Evolutionary conservation across 2,888 invertebrate species (phyloP), one percentile per base, ranked within the genome.

Genomic region (Drosophila diplacantha): DNA sequence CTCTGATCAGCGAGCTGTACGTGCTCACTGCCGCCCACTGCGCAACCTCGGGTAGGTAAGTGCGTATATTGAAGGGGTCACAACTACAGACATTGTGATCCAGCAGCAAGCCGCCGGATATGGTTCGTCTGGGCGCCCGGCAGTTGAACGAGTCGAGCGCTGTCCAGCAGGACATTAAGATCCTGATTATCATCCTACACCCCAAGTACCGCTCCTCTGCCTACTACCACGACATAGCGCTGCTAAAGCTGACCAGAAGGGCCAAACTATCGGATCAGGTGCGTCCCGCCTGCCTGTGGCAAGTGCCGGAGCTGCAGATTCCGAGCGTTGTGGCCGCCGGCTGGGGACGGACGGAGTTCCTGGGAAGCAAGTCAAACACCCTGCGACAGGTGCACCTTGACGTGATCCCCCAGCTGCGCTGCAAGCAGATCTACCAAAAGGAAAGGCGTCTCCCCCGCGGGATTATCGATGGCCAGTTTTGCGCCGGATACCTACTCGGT

Each of bases 11-110:
- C 56, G 88, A 89, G 16, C 75, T 86, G 14, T 90, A 89, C 84
- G 85, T 92, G 9, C 85, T 92, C 2, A 91, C 91, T 2, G 91
- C 91, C 7, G 91, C 91, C 11, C 91, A 91, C 75, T 91, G 91
- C 71, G 80, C 83, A 51, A 80, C 82, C 59, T 81, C 85, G 38
- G 80, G 75, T 69, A 85, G 83, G 86, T 86, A 70, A 65, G 74
- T 60, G 18, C 3, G n/a, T 16, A 0, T 9, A 14, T 29, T n/a
- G 24, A 20, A 61, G 26, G 39, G 59, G 68, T 53, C 41, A 7
- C 26, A 53, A 29, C 34, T 61, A 43, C 7, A 9, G 31, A n/a
- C 37, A 12, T 31, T 38, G 44, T 20, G 31, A 12, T 14, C 41
- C 26, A 20, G n/a, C 67, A 90, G 91, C 37, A 89, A 89, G 20